phyloP scores from a whole-genome alignment of 1,140 invertebrate genomes.

The Anastrepha ludens region DNA sequence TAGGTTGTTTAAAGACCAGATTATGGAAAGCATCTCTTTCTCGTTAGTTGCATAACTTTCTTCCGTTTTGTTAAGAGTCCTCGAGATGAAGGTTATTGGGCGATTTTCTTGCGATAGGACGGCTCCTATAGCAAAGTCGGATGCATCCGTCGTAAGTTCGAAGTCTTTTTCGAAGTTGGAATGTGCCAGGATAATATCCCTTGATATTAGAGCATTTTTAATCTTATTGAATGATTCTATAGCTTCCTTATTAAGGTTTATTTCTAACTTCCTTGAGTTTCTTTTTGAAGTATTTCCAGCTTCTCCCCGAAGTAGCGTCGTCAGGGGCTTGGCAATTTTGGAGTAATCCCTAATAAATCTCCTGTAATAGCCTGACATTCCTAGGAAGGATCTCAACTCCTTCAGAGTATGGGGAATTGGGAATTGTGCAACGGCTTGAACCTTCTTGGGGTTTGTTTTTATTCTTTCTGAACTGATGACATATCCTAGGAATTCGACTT shows the following conservation, averaged over 20 bases:
- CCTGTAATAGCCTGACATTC: background rate
- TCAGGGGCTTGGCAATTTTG: background rate
- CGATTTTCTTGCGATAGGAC: background rate
- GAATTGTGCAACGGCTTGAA: background rate
- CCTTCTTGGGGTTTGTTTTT: background rate
- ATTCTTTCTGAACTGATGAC: background rate
- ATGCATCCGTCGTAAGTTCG: conserved; percentile 31
- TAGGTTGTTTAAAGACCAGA: background rate
- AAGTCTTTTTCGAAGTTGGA: background rate
- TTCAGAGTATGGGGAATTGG: background rate
- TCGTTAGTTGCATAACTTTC: conserved; percentile 19
- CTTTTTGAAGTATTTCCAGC: too few relatives aligned
- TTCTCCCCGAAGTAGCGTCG: background rate
- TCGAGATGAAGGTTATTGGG: background rate
- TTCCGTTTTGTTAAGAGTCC: conserved; percentile 8
- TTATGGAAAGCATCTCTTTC: conserved; percentile 1
- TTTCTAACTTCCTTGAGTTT: too few relatives aligned
- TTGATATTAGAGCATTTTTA: too few relatives aligned
- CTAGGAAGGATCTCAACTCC: background rate
- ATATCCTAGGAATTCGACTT: background rate
- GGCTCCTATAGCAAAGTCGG: background rate
- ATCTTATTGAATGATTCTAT: too few relatives aligned
- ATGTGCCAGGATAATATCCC: too few relatives aligned
- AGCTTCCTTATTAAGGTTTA: too few relatives aligned
- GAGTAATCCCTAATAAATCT: background rate